Percentiles rank a stretch among this genome's conserved stretches.
phyloP scores from a whole-genome alignment of 2,888 invertebrate genomes.

The Ophioninae sp. region DNA sequence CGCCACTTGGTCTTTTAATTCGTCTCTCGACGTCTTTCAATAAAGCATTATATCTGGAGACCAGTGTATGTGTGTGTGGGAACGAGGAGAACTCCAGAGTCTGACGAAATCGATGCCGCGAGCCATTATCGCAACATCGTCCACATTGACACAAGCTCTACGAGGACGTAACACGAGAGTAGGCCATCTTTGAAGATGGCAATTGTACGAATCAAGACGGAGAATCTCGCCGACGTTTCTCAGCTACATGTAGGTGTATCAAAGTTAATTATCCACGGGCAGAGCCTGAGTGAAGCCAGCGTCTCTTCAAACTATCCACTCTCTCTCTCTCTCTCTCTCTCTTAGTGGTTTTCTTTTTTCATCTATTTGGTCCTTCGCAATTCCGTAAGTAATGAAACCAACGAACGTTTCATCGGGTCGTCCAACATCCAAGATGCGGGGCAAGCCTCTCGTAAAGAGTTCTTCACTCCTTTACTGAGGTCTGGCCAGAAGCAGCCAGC shows the following conservation, averaged over 20 bases:
- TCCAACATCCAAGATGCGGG: conserved; percentile 47
- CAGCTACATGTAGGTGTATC: conserved; percentile 57
- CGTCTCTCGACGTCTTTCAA: conserved; percentile 10
- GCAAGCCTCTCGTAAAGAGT: conserved; percentile 32
- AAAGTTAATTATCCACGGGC: conserved; percentile 63
- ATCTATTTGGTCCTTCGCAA: conserved; percentile 33
- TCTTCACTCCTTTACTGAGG: conserved; percentile 45
- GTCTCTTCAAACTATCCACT: conserved; percentile 34
- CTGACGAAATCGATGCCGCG: conserved; percentile 50
- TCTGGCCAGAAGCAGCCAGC: conserved; percentile 1
- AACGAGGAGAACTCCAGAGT: conserved; percentile 11
- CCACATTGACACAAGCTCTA: conserved; percentile 20
- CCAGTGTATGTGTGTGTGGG: conserved; percentile 28
- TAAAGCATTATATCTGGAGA: neutral
- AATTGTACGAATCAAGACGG: conserved; percentile 50
- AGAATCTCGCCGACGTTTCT: conserved; percentile 44
- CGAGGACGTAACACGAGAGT: conserved; percentile 13
- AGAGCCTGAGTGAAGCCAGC: conserved; percentile 41
- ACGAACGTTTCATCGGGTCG: conserved; percentile 61
- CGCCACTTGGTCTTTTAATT: neutral
- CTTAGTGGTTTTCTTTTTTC: conserved; percentile 13
- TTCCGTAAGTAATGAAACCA: conserved; percentile 64
- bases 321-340: conserved; percentile 26
- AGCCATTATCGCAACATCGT: conserved; percentile 30
- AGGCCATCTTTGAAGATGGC: conserved; percentile 30